Base-by-base conservation (phyloP, 2,888 invertebrate genomes). In the Phrixothrix hirtus region DNA sequence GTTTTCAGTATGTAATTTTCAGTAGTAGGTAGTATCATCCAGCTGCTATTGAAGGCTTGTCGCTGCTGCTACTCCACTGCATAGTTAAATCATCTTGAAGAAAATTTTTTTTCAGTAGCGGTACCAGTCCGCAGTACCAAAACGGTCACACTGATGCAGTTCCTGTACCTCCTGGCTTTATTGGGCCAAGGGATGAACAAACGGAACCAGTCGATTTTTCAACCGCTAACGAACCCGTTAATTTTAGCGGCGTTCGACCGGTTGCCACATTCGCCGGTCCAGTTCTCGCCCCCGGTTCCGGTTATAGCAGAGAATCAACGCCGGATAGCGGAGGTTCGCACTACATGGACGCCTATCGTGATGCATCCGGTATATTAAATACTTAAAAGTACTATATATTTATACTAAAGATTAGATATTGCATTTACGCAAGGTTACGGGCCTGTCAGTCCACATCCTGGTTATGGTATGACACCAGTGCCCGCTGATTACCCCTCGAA, bases 261-360 rank as follows among this genome's bases (percentile, higher is more conserved):
- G 79, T 81, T 55, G 71, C 73, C 32, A 67, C 71, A n/a, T 72
- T 74, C 53, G 72, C 72, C 46, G 72, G 70, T 59, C 58, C 72
- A 57, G 62, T 70, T 59, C 55, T 72, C 60, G 60, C 85, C 77
- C 81, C 88, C 64, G 82, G 88, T 47, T 84, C 85, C 71, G 76
- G 78, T 7, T 92, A 92, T 75, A 92, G 91, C 77, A 84, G 92
- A 67, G 92, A 92, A 77, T 92, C 92, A 57, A 92, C 92, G 41
- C 92, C 92, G 2, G 92, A 92, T 75, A 91, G 90, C 69, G 91
- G 91, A 39, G 91, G 90, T 53, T 91, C 91, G 45, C 92, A 92
- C 78, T 92, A 92, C 74, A 84, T 92, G 77, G 92, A 92, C 75
- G 88, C 89, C 57, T 92, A 92, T 75, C 81, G 92, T 71, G 92